Evolutionary conservation across 2,888 invertebrate genomes (phyloP).

Genomic region (Siphlonurus alternatus): DNA sequence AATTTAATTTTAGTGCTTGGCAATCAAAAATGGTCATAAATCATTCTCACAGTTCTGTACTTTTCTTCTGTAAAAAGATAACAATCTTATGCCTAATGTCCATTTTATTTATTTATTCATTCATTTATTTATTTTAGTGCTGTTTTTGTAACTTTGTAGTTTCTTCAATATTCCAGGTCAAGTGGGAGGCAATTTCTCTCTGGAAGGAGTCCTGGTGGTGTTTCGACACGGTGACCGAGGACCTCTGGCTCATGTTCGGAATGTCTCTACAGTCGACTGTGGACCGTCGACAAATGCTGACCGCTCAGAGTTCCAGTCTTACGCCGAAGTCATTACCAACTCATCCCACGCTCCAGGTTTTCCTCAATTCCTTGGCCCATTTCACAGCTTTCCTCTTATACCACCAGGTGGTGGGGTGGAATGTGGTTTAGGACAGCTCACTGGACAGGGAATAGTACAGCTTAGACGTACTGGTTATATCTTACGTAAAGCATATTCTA

Average conservation of each 20-base stretch:
- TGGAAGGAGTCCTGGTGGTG: constrained; percentile 55
- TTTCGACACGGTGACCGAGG: constrained; percentile 83
- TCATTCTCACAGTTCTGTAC: no score
- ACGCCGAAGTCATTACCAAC: not conserved
- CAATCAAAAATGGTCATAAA: no score
- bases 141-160: no score
- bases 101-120: no score
- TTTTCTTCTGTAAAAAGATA: no score
- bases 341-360: constrained; percentile 18
- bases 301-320: not conserved
- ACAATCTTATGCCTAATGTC: no score
- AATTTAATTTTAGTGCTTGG: not conserved
- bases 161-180: constrained; percentile 22
- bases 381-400: constrained; percentile 55
- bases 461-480: constrained; percentile 60
- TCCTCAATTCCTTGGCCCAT: constrained; percentile 43
- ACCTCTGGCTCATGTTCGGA: constrained; percentile 65
- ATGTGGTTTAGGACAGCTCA: constrained; percentile 39
- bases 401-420: not conserved
- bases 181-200: constrained; percentile 38
- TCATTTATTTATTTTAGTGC: no score
- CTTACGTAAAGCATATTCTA: constrained; percentile 39
- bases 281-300: constrained; percentile 22
- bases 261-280: constrained; percentile 62
- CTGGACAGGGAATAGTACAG: constrained; percentile 63